Conservation (phyloP, 2,797 vertebrate species). For the Gambusia yucatana region DNA sequence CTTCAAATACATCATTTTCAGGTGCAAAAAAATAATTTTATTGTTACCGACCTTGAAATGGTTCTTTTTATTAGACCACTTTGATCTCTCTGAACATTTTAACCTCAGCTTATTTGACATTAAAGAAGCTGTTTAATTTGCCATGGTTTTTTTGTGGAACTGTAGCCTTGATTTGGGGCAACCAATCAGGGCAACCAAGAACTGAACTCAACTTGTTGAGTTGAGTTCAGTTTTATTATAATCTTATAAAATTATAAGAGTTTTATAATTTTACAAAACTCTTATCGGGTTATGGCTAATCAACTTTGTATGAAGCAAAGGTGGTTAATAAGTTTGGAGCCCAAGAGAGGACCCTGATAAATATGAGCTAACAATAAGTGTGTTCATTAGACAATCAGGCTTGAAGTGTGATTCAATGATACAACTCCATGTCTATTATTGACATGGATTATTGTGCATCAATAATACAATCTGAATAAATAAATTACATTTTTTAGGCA, state of each 20-base stretch:
- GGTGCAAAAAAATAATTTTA: not conserved
- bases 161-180: not conserved
- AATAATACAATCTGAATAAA: not conserved
- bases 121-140: not conserved
- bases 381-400: not conserved
- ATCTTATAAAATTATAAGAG: too few species aligned
- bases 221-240: too few species aligned
- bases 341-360: not conserved
- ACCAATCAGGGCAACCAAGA: not conserved
- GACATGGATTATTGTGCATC: not conserved
- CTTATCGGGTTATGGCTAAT: not conserved
- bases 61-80: not conserved
- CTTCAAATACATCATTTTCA: not conserved
- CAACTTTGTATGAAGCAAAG: not conserved
- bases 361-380: not conserved
- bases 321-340: not conserved
- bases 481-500: not conserved
- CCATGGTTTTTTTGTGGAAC: not conserved
- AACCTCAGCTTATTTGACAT: not conserved
- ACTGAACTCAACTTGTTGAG: not conserved
- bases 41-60: not conserved
- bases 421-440: not conserved
- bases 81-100: not conserved
- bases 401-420: not conserved
- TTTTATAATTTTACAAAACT: not conserved